Evolutionary conservation across 2,113 vertebrate species (phyloP).

Genomic region (Cyanoderma ruficeps): DNA sequence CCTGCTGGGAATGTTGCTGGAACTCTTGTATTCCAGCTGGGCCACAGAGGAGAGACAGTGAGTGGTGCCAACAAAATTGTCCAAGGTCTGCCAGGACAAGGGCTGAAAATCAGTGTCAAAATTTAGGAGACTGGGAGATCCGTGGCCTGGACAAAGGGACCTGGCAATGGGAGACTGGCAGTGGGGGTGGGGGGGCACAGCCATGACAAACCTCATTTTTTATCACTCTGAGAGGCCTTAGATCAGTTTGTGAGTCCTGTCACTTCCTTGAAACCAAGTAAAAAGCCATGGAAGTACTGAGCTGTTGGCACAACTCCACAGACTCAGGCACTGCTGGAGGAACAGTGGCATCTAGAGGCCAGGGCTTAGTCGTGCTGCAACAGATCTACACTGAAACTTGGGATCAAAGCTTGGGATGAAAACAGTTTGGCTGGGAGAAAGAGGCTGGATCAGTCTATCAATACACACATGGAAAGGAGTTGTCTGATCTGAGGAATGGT

Average conservation of each 20-base stretch:
- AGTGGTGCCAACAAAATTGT: neutral
- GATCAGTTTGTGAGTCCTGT: neutral
- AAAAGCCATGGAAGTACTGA: neutral
- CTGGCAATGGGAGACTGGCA: neutral
- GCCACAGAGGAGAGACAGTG: neutral
- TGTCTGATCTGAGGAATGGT: neutral
- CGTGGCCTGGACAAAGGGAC: neutral
- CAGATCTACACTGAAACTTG: fast-evolving
- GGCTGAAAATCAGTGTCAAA: neutral
- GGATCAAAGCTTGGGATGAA: neutral
- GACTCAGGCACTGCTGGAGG: neutral
- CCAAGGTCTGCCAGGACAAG: neutral
- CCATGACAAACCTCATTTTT: neutral
- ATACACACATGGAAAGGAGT: fast-evolving
- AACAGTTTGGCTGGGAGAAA: neutral
- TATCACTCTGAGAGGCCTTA: neutral
- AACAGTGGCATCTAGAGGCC: slow-evolving; percentile 41
- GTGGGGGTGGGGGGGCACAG: fast-evolving
- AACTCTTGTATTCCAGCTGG: neutral
- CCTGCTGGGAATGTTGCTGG: neutral
- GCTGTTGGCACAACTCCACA: neutral
- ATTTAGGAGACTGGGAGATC: neutral
- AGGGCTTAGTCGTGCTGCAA: neutral
- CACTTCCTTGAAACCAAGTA: neutral
- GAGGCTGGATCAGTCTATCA: neutral